A percentile compares a stretch with the other conserved stretches of the same genome.
Evolutionary conservation across 2,113 vertebrate genomes (phyloP).

Genomic region (Bombycilla garrulus): DNA sequence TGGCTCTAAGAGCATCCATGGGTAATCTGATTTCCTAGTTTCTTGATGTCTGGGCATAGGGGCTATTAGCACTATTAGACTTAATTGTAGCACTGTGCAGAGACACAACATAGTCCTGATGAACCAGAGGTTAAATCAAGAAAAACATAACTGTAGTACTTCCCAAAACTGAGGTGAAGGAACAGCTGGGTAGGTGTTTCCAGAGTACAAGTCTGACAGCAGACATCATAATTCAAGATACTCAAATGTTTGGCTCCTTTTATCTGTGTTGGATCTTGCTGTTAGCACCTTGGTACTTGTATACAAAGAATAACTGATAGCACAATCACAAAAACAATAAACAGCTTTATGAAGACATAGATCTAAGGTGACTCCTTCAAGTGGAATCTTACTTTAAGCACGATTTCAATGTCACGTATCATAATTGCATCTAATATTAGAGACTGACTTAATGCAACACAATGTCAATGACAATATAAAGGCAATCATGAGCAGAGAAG

Average conservation of each 20-base stretch:
- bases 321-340: conserved; percentile 52
- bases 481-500: background rate
- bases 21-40: background rate
- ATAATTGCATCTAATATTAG: conserved; percentile 65
- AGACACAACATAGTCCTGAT: background rate
- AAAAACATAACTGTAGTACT: background rate
- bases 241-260: background rate
- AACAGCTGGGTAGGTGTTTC: background rate
- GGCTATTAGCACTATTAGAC: background rate
- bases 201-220: background rate
- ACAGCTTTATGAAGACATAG: conserved; percentile 1
- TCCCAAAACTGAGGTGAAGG: background rate
- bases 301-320: conserved; percentile 15
- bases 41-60: background rate
- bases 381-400: background rate
- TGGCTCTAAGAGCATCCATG: background rate
- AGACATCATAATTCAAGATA: background rate
- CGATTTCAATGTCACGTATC: background rate
- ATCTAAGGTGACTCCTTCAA: conserved; percentile 39
- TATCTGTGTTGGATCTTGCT: background rate
- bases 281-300: background rate
- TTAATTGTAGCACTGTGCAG: background rate
- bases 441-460: conserved; percentile 3
- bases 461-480: conserved; percentile 36
- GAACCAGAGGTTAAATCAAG: background rate